phyloP scores from a whole-genome alignment of 2,888 invertebrate species.

The Phengaris arion region DNA sequence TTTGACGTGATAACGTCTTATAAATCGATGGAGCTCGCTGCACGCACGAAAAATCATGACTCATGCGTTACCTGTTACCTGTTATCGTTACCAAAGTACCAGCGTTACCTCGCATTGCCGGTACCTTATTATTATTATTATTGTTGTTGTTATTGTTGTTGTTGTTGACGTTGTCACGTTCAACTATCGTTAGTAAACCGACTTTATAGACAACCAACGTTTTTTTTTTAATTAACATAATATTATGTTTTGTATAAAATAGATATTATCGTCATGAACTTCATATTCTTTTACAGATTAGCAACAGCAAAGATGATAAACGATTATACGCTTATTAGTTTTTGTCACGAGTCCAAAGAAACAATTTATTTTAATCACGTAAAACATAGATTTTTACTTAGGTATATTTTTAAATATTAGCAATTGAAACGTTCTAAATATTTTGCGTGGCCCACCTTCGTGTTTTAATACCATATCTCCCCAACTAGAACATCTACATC shows the following conservation, averaged over 20 bases:
- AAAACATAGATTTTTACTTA: neutral
- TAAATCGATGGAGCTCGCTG: too few relatives aligned
- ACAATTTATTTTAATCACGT: neutral
- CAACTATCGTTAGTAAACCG: too few relatives aligned
- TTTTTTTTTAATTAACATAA: neutral
- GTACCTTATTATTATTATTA: too few relatives aligned
- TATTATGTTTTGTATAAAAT: neutral
- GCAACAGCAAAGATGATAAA: conserved; percentile 2
- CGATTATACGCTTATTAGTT: neutral
- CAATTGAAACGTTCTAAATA: neutral
- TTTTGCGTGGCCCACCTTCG: neutral
- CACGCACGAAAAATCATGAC: too few relatives aligned
- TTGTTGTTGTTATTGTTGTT: too few relatives aligned
- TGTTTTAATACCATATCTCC: neutral
- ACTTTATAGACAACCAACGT: too few relatives aligned
- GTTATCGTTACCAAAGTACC: too few relatives aligned
- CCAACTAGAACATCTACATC: neutral
- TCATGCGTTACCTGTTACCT: too few relatives aligned
- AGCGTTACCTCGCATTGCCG: too few relatives aligned
- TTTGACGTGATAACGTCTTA: too few relatives aligned
- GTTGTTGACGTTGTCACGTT: too few relatives aligned
- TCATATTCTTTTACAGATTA: neutral
- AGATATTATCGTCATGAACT: neutral
- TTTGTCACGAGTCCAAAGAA: neutral
- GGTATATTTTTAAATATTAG: neutral